Conservation (phyloP, 2,797 vertebrate genomes). For the Thaleichthys pacificus region DNA sequence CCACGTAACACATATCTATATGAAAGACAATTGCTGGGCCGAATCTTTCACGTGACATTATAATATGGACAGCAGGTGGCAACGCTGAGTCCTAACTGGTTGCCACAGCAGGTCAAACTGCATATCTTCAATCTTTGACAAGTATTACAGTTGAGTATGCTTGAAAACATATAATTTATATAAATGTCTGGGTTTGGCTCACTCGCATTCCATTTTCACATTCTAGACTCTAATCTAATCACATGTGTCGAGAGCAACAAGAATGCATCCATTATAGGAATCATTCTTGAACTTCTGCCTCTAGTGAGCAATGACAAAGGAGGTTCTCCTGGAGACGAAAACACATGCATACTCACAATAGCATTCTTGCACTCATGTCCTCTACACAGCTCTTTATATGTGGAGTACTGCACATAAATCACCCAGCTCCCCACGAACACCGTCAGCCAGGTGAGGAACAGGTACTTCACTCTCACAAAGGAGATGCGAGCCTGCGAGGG, state of each 20-base stretch:
- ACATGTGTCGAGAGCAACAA: neutral
- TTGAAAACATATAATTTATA: too few relatives aligned
- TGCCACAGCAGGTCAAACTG: too few relatives aligned
- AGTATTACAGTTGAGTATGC: neutral
- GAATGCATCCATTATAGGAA: neutral
- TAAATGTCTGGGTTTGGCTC: too few relatives aligned
- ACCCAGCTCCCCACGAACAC: constrained; percentile 98
- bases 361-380: constrained; percentile 94
- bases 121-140: neutral
- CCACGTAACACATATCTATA: neutral
- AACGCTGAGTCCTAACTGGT: too few relatives aligned
- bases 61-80: neutral
- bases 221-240: neutral
- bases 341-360: constrained; percentile 79
- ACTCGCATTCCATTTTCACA: neutral
- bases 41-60: neutral
- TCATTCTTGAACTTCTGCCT: neutral
- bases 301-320: neutral
- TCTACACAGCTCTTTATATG: constrained; percentile 96
- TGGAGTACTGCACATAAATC: constrained; percentile 93
- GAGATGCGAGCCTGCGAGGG: constrained; percentile 87
- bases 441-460: constrained; percentile 96
- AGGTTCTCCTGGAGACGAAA: too few relatives aligned
- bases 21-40: neutral
- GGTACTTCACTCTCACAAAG: constrained; percentile 92